Base-by-base conservation (phyloP, 2,888 invertebrate species). In the Drosophila ustulata region DNA sequence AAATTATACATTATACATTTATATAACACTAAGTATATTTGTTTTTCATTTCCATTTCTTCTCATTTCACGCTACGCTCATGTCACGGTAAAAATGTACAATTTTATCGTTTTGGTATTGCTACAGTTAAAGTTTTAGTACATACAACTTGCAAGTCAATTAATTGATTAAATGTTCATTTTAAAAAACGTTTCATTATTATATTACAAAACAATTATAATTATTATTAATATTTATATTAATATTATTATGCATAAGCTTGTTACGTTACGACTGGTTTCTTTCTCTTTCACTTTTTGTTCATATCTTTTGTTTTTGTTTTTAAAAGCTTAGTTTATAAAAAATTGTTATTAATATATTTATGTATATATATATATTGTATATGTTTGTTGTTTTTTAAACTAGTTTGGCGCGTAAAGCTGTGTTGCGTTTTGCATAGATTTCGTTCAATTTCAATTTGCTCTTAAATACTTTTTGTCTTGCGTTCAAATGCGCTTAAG, bases 371-470 rank as follows among this genome's bases (percentile, higher is more conserved):
- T 64, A 51, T 62, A 50, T 75, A 41, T 66, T 75, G 49, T 77
- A 73, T 80, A 59, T 63, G 52, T 58, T 67, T 67, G 46, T 80
- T 74, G 70, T 84, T 83, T 78, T 88, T 85, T 85, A 70, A 82
- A 88, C 85, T 85, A 85, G 88, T 88, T 85, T 85, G 85, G 85
- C 88, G 85, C 85, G 66, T 85, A 85, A 85, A 85, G 88, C 88
- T 85, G 85, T 86, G 80, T 85, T 88, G 76, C 77, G 76, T 80
- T 79, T 87, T 83, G 80, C 86, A 71, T 77, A 72, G 56, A 71
- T 57, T 57, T 57, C 56, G 13, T 74, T 76, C 64, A 56, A 68
- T 65, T 72, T 80, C 66, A 71, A 80, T 68, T 80, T 82, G 72
- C 70, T 66, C 80, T 88, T 85, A 85, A 85, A 85, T 88, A 85